Conservation (phyloP, 2,888 invertebrate species). For the Temnothorax ravouxi region DNA sequence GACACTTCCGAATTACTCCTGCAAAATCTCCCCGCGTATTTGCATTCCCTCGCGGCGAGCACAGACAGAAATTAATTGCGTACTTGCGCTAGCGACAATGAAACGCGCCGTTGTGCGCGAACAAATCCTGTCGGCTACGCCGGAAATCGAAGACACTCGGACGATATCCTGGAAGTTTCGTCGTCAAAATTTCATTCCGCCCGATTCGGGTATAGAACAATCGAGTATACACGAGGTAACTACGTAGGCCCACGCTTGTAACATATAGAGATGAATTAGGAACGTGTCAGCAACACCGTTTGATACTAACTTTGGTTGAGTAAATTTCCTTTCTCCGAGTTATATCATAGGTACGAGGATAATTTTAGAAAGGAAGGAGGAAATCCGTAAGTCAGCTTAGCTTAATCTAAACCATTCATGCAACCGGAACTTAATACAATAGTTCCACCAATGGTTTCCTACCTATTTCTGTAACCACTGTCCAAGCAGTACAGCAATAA, state of each 20-base stretch:
- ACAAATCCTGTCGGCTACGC: constrained; percentile 62
- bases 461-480: not conserved
- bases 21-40: constrained; percentile 83
- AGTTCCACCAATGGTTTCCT: constrained; percentile 29
- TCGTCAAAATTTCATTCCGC: constrained; percentile 67
- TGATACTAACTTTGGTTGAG: constrained; percentile 29
- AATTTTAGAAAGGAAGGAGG: constrained; percentile 35
- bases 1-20: constrained; percentile 84
- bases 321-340: constrained; percentile 35
- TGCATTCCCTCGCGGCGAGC: constrained; percentile 80
- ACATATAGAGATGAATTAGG: constrained; percentile 12
- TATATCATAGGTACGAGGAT: constrained; percentile 23
- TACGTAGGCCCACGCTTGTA: not conserved
- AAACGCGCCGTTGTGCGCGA: constrained; percentile 76
- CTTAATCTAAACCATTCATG: constrained; percentile 25
- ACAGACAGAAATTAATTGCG: constrained; percentile 84
- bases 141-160: constrained; percentile 80
- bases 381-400: constrained; percentile 29
- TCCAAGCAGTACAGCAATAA: constrained; percentile 13
- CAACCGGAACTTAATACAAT: constrained; percentile 22
- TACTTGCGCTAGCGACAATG: constrained; percentile 82
- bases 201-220: constrained; percentile 65
- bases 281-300: constrained; percentile 10
- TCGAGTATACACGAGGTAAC: not conserved
- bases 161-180: constrained; percentile 63